phyloP scores from a whole-genome alignment of 2,113 vertebrate genomes.

The Turnix velox region DNA sequence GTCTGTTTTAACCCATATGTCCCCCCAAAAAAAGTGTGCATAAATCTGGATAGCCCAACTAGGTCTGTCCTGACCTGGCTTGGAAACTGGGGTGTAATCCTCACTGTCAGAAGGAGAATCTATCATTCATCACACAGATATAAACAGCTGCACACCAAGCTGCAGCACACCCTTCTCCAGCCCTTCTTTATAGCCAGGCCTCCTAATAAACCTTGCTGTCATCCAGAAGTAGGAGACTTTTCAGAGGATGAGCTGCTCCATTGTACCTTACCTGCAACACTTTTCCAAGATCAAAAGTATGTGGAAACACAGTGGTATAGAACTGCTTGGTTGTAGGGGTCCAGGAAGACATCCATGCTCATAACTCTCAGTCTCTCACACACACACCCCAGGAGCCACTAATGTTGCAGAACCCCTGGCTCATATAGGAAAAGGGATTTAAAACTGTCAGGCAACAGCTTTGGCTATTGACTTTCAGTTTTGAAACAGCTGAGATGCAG shows the following conservation, averaged over 20 bases:
- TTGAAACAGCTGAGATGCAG: constrained; percentile 36
- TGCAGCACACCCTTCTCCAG: background rate
- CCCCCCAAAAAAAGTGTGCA: background rate
- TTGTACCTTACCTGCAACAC: background rate
- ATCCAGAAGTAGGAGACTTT: background rate
- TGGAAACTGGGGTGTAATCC: background rate
- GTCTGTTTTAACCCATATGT: constrained; percentile 19
- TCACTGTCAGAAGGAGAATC: background rate
- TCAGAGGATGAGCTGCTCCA: background rate
- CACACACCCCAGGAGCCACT: background rate
- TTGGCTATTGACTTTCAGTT: constrained; percentile 1
- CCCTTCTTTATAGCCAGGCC: background rate
- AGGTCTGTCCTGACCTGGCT: background rate
- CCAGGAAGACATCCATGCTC: background rate
- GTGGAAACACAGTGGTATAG: rapidly evolving
- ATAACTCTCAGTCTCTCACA: rapidly evolving
- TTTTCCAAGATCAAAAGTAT: background rate
- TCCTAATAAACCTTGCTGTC: background rate
- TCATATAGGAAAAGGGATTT: background rate
- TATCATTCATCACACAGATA: background rate
- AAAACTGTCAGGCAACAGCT: constrained; percentile 12
- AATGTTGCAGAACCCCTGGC: background rate
- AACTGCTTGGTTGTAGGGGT: background rate
- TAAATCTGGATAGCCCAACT: background rate
- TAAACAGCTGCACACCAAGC: background rate